Percentiles rank a stretch among this genome's conserved stretches.
Evolutionary conservation across 2,113 vertebrate species (phyloP).

Genomic region (Atlantisia rogersi): DNA sequence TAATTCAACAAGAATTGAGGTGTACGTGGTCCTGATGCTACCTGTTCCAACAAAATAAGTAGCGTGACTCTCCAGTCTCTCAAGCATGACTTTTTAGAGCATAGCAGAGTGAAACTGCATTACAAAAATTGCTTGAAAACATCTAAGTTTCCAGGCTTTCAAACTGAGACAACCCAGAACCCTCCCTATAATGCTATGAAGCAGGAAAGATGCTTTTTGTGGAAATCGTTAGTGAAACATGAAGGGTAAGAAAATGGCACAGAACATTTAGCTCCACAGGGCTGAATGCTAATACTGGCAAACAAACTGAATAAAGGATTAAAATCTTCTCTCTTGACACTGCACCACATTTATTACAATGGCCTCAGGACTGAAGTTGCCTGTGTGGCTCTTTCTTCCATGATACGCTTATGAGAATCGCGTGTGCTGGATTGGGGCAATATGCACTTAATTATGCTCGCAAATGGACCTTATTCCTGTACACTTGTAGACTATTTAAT

Average conservation of each 20-base stretch:
- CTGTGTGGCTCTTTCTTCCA: not conserved
- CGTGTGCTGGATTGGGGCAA: not conserved
- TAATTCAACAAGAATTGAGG: not conserved
- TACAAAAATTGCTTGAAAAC: not conserved
- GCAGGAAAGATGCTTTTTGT: not conserved
- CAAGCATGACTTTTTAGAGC: not conserved
- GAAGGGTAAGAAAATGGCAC: not conserved
- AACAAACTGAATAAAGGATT: not conserved
- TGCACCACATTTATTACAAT: not conserved
- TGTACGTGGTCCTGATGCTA: not conserved
- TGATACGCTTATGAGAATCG: not conserved
- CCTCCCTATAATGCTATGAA: not conserved
- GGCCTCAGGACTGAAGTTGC: not conserved
- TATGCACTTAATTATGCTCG: not conserved
- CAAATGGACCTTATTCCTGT: not conserved
- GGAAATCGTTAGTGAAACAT: conserved; percentile 18
- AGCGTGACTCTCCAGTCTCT: not conserved
- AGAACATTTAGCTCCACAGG: not conserved
- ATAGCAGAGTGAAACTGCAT: not conserved
- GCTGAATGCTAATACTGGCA: not conserved
- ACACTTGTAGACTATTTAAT: not conserved
- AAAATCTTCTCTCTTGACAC: not conserved
- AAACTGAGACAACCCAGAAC: not conserved
- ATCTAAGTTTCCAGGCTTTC: not conserved
- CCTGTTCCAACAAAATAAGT: not conserved